phyloP scores from a whole-genome alignment of 2,888 invertebrate species.

The Ophion obscuratus region DNA sequence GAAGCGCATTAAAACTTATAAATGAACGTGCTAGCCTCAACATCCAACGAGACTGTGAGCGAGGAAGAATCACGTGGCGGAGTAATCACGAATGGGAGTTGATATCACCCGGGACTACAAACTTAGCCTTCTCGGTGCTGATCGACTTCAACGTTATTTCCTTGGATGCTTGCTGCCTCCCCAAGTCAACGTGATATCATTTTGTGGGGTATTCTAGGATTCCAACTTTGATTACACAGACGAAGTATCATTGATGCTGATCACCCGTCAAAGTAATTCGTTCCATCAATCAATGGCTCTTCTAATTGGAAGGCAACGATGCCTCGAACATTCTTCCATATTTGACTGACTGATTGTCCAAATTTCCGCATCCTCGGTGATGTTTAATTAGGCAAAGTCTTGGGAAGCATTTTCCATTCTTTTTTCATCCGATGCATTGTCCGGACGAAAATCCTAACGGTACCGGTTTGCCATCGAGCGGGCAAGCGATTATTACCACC shows the following conservation, averaged over 20 bases:
- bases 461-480: background rate
- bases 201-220: background rate
- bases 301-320: too few relatives aligned
- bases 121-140: background rate
- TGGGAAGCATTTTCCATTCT: background rate
- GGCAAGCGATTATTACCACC: conserved; percentile 36
- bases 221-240: too few relatives aligned
- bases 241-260: too few relatives aligned
- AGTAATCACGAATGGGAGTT: conserved; percentile 48
- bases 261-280: too few relatives aligned
- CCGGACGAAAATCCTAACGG: background rate
- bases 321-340: background rate
- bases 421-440: background rate
- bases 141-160: background rate
- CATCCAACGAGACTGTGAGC: conserved; percentile 16
- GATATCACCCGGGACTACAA: conserved; percentile 35
- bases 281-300: too few relatives aligned
- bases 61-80: conserved; percentile 38
- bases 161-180: background rate
- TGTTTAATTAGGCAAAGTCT: background rate
- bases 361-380: background rate
- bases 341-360: background rate
- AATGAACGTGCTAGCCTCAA: conserved; percentile 47
- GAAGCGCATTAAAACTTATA: conserved; percentile 62
- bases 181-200: background rate